Conservation (phyloP, 2,797 vertebrate genomes). For the Vireo griseus region DNA sequence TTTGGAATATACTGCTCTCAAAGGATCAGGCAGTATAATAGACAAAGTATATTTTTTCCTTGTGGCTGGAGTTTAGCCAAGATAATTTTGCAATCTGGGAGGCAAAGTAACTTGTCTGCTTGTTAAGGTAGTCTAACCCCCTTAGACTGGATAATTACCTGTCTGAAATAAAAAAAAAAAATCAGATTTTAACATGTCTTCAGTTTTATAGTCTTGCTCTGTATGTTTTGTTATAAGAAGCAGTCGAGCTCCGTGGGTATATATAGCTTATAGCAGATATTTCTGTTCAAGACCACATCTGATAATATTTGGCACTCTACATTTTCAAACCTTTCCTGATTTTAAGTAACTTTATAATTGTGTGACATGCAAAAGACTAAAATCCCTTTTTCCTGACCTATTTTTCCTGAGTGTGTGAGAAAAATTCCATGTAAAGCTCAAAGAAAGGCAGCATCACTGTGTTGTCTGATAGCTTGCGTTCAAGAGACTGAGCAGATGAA, state of each 20-base stretch:
- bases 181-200: neutral
- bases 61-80: neutral
- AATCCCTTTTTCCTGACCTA: neutral
- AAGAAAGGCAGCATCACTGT: neutral
- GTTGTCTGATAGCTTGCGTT: neutral
- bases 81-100: neutral
- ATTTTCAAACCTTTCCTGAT: neutral
- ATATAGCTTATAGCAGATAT: neutral
- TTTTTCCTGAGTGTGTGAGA: neutral
- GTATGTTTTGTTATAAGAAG: neutral
- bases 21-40: neutral
- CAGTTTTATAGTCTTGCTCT: neutral
- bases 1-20: neutral
- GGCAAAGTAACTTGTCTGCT: neutral
- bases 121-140: neutral
- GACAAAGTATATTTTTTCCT: neutral
- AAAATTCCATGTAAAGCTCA: neutral
- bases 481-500: neutral
- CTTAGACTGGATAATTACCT: neutral
- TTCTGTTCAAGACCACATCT: neutral
- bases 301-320: neutral
- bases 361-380: neutral
- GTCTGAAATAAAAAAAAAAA: neutral
- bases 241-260: neutral
- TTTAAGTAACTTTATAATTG: neutral